Evolutionary conservation across 2,113 vertebrate genomes (phyloP), one percentile per base, ranked within the genome.

Genomic region (Corythornis madagascariensis): DNA sequence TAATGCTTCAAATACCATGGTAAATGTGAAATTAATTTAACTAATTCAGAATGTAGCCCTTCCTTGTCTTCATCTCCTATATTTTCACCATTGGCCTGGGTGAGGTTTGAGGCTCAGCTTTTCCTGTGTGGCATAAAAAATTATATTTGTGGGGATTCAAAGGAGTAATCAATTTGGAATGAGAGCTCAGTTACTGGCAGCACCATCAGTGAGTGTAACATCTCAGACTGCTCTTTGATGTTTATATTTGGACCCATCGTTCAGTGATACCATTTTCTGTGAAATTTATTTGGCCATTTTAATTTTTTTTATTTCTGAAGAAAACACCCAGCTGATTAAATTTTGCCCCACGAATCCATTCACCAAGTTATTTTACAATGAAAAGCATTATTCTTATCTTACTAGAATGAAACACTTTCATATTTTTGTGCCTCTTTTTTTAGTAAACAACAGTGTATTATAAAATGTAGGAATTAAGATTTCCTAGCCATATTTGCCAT

Each of bases 1-100:
- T 24, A 59, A 7, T 61, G 9, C 7, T 13, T 63, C 17, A 85
- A 76, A 79, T 59, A 47, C 2, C 13, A n/a, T 9, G 47, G 31
- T 19, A 59, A 85, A 74, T 6, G 8, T 80, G 42, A 94, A 79
- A 79, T 74, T 63, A 75, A 16, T 79, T 87, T 86, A 73, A 33
- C 16, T 56, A 25, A 12, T 70, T 93, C 47, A 43, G 20, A 26
- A 64, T 11, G 7, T 10, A 38, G 28, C 8, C 25, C 12, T 72
- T 92, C 22, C 14, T 50, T 75, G 16, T 65, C 42, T 67, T 50
- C 16, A 14, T 92, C 40, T 76, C 15, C 19, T 88, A 7, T 16
- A 67, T 8, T 20, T 29, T 60, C 53, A 86, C 17, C 9, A 21
- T 8, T 60, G 29, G 19, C 16, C 9, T 31, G 22, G 25, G 35